Conservation (phyloP, 1,140 invertebrate species). For the Andrena cerasifolii region DNA sequence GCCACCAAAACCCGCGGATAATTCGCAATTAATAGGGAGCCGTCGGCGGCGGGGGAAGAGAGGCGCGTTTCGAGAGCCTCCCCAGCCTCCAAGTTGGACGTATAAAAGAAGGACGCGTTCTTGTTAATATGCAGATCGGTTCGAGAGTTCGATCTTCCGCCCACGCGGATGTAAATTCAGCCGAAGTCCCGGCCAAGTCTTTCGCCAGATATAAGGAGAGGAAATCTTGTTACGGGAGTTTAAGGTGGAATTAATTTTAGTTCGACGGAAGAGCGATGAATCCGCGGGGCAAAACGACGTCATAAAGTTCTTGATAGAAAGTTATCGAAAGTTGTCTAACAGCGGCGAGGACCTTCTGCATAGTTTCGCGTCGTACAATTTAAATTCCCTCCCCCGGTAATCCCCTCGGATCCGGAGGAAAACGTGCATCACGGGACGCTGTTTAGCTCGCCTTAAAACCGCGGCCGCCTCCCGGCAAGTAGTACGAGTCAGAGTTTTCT, state of each 20-base stretch:
- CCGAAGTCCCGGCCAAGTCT: background rate
- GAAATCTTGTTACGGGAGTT: slow-evolving; percentile 33
- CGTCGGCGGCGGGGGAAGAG: background rate
- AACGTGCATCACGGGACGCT: background rate
- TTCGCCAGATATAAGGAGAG: background rate
- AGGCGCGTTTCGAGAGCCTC: background rate
- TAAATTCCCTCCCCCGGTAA: background rate
- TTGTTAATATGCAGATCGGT: slow-evolving; percentile 39
- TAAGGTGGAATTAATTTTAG: slow-evolving; percentile 40
- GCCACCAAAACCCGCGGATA: slow-evolving; percentile 1
- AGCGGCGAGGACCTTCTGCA: background rate
- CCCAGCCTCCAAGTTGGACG: background rate
- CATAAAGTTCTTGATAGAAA: slow-evolving; percentile 13
- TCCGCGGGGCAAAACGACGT: slow-evolving; percentile 4
- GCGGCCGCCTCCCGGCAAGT: too few species aligned
- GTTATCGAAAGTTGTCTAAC: slow-evolving; percentile 23
- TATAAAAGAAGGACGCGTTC: slow-evolving; percentile 2
- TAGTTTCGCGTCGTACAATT: background rate
- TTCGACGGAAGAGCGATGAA: background rate
- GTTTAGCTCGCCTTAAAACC: too few species aligned
- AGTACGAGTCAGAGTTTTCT: too few species aligned
- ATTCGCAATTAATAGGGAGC: slow-evolving; percentile 39
- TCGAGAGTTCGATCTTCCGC: slow-evolving; percentile 13
- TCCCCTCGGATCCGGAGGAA: background rate
- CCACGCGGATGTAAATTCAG: slow-evolving; percentile 22